phyloP scores from a whole-genome alignment of 2,888 invertebrate species.

The Lydus trimaculatus region DNA sequence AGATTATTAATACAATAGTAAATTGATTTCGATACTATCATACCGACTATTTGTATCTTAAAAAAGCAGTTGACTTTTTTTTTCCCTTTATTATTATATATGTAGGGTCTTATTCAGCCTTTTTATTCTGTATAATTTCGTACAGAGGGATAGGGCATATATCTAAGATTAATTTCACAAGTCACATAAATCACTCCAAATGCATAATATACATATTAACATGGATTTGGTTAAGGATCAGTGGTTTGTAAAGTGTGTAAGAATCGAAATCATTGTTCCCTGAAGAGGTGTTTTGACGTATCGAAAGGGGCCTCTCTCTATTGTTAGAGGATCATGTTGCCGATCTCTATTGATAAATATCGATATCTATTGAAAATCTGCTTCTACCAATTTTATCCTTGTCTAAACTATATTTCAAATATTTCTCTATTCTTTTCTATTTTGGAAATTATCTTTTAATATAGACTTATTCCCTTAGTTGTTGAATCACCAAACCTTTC shows the following conservation, averaged over 20 bases:
- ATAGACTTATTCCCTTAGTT: neutral
- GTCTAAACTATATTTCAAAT: constrained; percentile 7
- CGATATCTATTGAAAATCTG: constrained; percentile 43
- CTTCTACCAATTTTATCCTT: constrained; percentile 15
- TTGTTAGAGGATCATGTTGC: constrained; percentile 51
- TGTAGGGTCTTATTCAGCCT: neutral
- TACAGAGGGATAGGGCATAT: constrained; percentile 14
- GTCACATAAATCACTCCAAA: constrained; percentile 53
- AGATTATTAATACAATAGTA: neutral
- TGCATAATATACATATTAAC: constrained; percentile 55
- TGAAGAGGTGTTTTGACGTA: constrained; percentile 58
- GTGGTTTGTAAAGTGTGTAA: constrained; percentile 51
- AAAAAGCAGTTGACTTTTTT: neutral
- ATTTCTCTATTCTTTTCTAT: neutral
- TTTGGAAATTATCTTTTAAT: neutral
- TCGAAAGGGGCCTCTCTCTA: constrained; percentile 45
- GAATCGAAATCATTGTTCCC: constrained; percentile 50
- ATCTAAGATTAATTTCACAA: constrained; percentile 45
- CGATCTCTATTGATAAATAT: constrained; percentile 52
- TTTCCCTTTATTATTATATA: neutral
- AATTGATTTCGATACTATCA: neutral
- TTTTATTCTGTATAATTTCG: neutral
- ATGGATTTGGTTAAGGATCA: constrained; percentile 54
- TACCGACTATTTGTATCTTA: no score
- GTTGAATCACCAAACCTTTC: neutral